These are phyloP conservation scores for Hippoglossus hippoglossus DNA, from an alignment of 2,797 vertebrate genomes.

Conservation along the genomic window DNA sequence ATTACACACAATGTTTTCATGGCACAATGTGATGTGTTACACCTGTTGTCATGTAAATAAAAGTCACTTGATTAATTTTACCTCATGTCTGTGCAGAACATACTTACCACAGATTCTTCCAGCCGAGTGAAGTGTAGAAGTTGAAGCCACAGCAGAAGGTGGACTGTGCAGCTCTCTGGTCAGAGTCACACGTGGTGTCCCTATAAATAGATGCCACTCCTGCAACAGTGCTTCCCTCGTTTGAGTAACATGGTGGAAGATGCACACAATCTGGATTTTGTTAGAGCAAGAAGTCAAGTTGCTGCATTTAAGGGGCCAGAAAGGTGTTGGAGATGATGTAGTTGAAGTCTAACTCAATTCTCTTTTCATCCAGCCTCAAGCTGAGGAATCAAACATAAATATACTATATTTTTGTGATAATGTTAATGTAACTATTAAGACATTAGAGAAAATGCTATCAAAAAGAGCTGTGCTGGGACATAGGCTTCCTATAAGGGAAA, in stretches of 20 bases:
- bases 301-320: background rate
- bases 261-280: background rate
- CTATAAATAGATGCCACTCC: slow-evolving; percentile 79
- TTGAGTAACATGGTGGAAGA: slow-evolving; percentile 2
- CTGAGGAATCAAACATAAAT: too few relatives aligned
- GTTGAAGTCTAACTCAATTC: too few relatives aligned
- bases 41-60: background rate
- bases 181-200: slow-evolving; percentile 62
- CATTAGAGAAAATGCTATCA: too few relatives aligned
- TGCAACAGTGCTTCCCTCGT: slow-evolving; percentile 22
- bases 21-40: background rate
- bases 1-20: background rate
- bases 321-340: too few relatives aligned
- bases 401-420: too few relatives aligned
- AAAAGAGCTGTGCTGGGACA: too few relatives aligned
- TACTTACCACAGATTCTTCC: slow-evolving; percentile 55
- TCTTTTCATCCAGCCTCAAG: too few relatives aligned
- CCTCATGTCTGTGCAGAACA: background rate
- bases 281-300: background rate
- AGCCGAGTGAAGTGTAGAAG: slow-evolving; percentile 16
- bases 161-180: slow-evolving; percentile 33
- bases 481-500: too few relatives aligned
- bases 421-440: too few relatives aligned
- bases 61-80: background rate
- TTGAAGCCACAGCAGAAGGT: slow-evolving; percentile 12